Evolutionary conservation across 2,797 vertebrate species (phyloP).

Genomic region (Lates japonicus): DNA sequence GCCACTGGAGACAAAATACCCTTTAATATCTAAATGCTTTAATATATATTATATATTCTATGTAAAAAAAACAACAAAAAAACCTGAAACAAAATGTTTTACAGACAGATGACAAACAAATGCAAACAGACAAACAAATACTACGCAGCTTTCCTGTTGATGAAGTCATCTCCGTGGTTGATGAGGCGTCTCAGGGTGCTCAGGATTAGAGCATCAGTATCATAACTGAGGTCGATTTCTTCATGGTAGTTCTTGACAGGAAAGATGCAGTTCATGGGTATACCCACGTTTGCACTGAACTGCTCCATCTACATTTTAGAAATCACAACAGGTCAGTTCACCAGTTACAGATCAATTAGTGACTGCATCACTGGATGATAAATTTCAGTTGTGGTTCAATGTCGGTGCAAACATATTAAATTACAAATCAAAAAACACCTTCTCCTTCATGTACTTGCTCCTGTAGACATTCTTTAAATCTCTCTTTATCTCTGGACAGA

Average conservation of each 20-base stretch:
- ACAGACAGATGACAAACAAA: no score
- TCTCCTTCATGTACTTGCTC: background rate
- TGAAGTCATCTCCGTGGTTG: background rate
- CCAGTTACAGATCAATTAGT: no score
- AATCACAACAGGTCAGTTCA: background rate
- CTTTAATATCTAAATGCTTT: no score
- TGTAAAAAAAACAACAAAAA: no score
- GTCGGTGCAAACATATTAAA: no score
- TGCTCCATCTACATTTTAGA: constrained; percentile 8
- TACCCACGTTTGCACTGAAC: background rate
- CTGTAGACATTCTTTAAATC: constrained; percentile 1
- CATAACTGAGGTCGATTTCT: background rate
- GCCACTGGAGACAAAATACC: no score
- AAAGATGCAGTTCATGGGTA: constrained; percentile 31
- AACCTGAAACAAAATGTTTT: no score
- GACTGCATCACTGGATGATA: no score
- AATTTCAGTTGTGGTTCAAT: no score
- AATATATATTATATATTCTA: no score
- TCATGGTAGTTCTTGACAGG: constrained; percentile 35
- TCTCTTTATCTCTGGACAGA: background rate
- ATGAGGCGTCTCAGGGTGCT: background rate
- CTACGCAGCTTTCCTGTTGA: background rate
- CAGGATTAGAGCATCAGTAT: constrained; percentile 2
- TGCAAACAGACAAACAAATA: no score
- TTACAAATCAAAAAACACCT: background rate